Conservation (phyloP, 2,888 invertebrate species). For the Harmothoe impar region DNA sequence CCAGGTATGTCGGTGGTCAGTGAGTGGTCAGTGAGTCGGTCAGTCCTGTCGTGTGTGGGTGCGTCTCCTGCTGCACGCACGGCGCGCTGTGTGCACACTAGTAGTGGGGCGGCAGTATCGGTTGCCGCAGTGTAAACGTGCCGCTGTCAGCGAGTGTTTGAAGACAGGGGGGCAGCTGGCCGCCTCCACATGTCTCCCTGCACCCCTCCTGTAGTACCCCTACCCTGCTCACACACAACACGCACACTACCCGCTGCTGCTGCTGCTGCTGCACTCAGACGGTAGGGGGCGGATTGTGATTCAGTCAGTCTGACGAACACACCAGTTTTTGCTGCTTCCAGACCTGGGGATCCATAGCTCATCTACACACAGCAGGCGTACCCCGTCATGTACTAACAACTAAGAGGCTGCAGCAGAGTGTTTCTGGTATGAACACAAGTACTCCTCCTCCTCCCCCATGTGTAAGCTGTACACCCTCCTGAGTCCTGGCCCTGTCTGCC, state of each 20-base stretch:
- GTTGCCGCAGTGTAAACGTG: slow-evolving; percentile 52
- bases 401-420: not conserved
- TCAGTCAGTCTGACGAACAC: not conserved
- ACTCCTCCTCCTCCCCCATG: not conserved
- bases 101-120: slow-evolving; percentile 12
- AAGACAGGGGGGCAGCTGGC: slow-evolving; percentile 57
- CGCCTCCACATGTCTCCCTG: slow-evolving; percentile 17
- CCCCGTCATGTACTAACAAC: not conserved
- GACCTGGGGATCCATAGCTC: not conserved
- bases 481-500: not conserved
- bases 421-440: slow-evolving; percentile 24
- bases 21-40: not conserved
- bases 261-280: slow-evolving; percentile 14
- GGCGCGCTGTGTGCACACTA: slow-evolving; percentile 12
- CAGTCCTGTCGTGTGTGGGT: not conserved
- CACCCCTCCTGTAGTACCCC: slow-evolving; percentile 5
- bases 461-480: not conserved
- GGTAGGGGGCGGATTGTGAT: slow-evolving; percentile 12
- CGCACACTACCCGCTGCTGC: not conserved
- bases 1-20: not conserved
- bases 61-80: not conserved
- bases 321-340: not conserved
- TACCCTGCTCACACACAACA: slow-evolving; percentile 18
- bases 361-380: not conserved
- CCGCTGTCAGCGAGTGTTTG: slow-evolving; percentile 55